phyloP scores from a whole-genome alignment of 2,888 invertebrate species.

The Cephus pygmeus region DNA sequence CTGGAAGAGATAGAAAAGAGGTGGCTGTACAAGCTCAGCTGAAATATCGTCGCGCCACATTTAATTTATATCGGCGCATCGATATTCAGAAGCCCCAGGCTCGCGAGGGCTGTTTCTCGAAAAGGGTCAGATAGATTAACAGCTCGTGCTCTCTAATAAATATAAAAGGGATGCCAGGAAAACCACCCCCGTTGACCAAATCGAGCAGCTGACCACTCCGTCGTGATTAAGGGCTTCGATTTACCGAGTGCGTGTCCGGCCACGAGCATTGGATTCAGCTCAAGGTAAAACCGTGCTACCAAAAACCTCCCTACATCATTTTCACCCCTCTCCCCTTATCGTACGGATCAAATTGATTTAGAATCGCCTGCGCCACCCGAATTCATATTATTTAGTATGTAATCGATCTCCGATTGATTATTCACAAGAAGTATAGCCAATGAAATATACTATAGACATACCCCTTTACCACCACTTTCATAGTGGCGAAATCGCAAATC shows the following conservation, averaged over 20 bases:
- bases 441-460: no score
- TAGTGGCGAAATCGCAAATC: no score
- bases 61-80: conserved; percentile 40
- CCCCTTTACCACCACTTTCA: no score
- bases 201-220: conserved; percentile 34
- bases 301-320: conserved; percentile 54
- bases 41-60: conserved; percentile 39
- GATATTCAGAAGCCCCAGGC: conserved; percentile 17
- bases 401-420: no score
- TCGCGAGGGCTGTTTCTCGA: conserved; percentile 11
- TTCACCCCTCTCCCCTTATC: conserved; percentile 38
- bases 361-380: conserved; percentile 33
- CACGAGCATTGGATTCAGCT: not conserved
- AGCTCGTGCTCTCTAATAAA: conserved; percentile 44
- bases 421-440: no score
- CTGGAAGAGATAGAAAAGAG: no score
- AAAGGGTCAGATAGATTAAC: conserved; percentile 45
- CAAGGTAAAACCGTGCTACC: no score
- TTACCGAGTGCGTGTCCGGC: conserved; percentile 37
- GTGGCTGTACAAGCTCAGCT: conserved; percentile 9
- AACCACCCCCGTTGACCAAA: not conserved
- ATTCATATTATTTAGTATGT: no score
- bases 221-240: conserved; percentile 48
- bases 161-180: conserved; percentile 40
- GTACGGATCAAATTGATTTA: conserved; percentile 59